phyloP scores from a whole-genome alignment of 2,888 invertebrate species.

The Platycheirus rosarum region DNA sequence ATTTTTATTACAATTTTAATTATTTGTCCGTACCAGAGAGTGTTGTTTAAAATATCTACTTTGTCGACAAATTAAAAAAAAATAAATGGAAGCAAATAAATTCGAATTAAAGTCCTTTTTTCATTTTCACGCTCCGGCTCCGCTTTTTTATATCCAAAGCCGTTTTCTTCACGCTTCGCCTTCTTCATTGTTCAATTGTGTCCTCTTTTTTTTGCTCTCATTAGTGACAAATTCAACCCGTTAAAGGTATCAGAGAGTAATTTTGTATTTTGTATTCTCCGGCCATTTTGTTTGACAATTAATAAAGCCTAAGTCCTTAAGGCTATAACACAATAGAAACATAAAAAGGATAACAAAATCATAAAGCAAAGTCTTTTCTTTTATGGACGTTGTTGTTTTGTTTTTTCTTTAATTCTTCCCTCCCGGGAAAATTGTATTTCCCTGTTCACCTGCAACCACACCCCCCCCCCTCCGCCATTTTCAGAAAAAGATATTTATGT shows the following conservation, averaged over 20 bases:
- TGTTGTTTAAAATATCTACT: constrained; percentile 47
- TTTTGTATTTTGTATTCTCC: constrained; percentile 16
- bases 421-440: constrained; percentile 16
- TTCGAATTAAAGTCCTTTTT: constrained; percentile 60
- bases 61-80: constrained; percentile 27
- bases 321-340: constrained; percentile 8
- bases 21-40: constrained; percentile 43
- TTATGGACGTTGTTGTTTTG: constrained; percentile 8
- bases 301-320: constrained; percentile 58
- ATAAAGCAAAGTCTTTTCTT: constrained; percentile 46
- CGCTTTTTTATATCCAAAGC: constrained; percentile 6
- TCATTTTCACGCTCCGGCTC: constrained; percentile 45
- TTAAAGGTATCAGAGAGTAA: constrained; percentile 55
- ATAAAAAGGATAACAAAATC: constrained; percentile 26
- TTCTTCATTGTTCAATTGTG: constrained; percentile 9
- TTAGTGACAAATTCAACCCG: constrained; percentile 69
- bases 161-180: background rate
- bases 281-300: constrained; percentile 61
- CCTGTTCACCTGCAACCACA: constrained; percentile 7
- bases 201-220: constrained; percentile 40
- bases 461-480: constrained; percentile 4
- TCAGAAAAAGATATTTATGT: constrained; percentile 17
- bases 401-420: constrained; percentile 7
- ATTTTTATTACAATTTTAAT: constrained; percentile 71
- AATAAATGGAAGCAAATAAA: constrained; percentile 24